phyloP scores from a whole-genome alignment of 2,888 invertebrate genomes.

The Ferrisia virgata region DNA sequence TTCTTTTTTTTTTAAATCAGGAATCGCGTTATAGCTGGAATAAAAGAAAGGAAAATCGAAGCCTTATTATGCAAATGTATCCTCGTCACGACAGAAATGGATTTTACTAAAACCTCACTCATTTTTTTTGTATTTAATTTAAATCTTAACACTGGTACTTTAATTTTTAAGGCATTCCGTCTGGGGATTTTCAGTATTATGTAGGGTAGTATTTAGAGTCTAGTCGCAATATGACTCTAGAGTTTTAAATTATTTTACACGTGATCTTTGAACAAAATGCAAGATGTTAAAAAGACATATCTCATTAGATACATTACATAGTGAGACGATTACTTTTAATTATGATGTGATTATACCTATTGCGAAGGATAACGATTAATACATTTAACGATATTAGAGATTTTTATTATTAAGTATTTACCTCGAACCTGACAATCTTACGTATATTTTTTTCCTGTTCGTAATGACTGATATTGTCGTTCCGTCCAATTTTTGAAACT shows the following conservation, averaged over 20 bases:
- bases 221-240: neutral
- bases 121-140: neutral
- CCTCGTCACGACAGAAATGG: conserved; percentile 57
- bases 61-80: conserved; percentile 87
- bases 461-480: neutral
- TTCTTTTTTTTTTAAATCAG: no score
- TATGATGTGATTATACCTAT: neutral
- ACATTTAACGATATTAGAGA: neutral
- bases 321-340: conserved; percentile 19
- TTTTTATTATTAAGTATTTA: neutral
- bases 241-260: neutral
- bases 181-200: conserved; percentile 15
- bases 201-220: neutral
- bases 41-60: conserved; percentile 71
- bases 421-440: neutral
- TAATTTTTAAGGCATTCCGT: neutral
- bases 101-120: conserved; percentile 31
- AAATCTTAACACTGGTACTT: neutral
- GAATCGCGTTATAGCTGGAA: conserved; percentile 72
- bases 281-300: neutral
- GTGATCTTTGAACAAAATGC: neutral
- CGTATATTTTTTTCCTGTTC: neutral
- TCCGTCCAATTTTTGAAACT: conserved; percentile 1
- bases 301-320: neutral
- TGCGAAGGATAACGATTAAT: neutral